Percentiles rank a stretch among this genome's conserved stretches.
These are phyloP conservation scores for Clinocottus analis DNA, from an alignment of 2,113 vertebrate species.

Conservation along the genomic window DNA sequence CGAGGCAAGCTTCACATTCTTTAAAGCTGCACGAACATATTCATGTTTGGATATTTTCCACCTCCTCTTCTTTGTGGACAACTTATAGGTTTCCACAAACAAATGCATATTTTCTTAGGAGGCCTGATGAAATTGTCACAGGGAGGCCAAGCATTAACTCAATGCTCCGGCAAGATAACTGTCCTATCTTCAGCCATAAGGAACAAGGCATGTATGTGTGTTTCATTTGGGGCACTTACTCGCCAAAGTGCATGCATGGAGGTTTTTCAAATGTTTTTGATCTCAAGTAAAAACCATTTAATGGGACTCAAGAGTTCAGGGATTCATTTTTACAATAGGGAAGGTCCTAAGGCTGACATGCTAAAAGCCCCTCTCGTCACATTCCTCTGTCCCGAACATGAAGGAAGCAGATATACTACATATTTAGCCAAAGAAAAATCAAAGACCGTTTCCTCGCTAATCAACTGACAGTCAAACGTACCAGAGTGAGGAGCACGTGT, in stretches of 20 bases:
- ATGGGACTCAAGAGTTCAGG: conserved; percentile 26
- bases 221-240: conserved; percentile 42
- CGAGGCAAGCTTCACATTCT: not conserved
- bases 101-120: not conserved
- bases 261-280: conserved; percentile 50
- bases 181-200: not conserved
- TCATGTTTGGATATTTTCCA: conserved; percentile 10
- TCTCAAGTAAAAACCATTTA: conserved; percentile 45
- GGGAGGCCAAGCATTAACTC: not conserved
- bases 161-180: not conserved
- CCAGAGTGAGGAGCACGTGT: conserved; percentile 31
- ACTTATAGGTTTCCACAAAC: not conserved
- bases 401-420: conserved; percentile 28
- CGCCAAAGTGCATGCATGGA: conserved; percentile 36
- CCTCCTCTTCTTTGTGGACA: not conserved
- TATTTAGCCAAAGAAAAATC: conserved; percentile 19
- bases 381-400: conserved; percentile 48
- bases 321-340: conserved; percentile 70
- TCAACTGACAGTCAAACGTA: conserved; percentile 15
- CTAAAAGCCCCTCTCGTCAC: conserved; percentile 44
- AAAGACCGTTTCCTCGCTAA: not conserved
- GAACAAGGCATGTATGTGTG: conserved; percentile 20
- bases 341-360: conserved; percentile 28
- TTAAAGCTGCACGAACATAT: not conserved
- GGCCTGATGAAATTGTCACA: not conserved